Evolutionary conservation across 1,140 invertebrate genomes (phyloP), one percentile per base, ranked within the genome.

Genomic region (Hycleus phaleratus): DNA sequence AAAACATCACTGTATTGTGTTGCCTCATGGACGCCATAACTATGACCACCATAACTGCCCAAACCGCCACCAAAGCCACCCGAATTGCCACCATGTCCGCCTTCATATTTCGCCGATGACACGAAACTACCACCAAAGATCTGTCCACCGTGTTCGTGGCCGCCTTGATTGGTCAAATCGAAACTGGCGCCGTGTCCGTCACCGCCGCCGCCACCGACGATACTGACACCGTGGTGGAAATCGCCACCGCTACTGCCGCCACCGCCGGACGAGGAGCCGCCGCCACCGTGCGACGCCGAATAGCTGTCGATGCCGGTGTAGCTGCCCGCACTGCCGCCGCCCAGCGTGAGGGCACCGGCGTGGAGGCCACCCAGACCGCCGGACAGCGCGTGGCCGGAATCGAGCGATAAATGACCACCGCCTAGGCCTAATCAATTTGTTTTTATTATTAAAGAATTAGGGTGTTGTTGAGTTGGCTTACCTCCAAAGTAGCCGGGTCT

Each of bases 121-220:
- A 67, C 65, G 53, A 67, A 67, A 40, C 63, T 67, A 26, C 65
- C 65, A 38, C 65, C 65, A 49, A 65, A 67, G 9, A 61, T 50
- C 42, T 67, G 65, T 8, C 57, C 49, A 24, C 52, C 51, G 49
- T 46, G 54, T 25, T 49, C 54, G 11, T 56, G 44, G 45, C 44
- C 53, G 32, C 53, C 64, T 38, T 66, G 62, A 46, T 66, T 26
- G 38, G 65, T 67, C 26, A 67, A 46, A 47, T 67, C 65, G 40
- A 67, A 65, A 18, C 58, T 63, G 42, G 50, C 24, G 3, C 50
- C 26, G 26, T 62, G 58, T 26, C 60, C 60, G 48, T 65, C 46
- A 3, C 47, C 25, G 32, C 32, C 32, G 7, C 32, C 32, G 7
- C 60, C 56, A 42, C 65, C 58, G 4, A 64, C 63, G 38, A 67